These are phyloP conservation scores for Ophion slaviceki DNA, from an alignment of 2,888 invertebrate species.

Conservation along the genomic window DNA sequence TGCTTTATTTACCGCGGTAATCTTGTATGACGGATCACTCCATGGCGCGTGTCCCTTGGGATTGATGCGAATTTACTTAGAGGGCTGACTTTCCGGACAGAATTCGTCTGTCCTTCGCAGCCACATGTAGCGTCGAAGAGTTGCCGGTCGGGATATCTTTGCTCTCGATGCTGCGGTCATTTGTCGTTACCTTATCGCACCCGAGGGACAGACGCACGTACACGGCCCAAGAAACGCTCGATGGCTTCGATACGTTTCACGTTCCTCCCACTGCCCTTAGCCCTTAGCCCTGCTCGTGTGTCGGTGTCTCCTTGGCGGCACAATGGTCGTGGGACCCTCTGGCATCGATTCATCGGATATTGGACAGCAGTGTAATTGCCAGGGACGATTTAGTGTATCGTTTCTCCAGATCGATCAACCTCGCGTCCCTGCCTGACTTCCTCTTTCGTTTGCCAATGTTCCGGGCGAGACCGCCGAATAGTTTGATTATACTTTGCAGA, in stretches of 20 bases:
- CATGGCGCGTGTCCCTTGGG: constrained; percentile 74
- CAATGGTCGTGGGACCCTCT: constrained; percentile 31
- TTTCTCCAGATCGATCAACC: constrained; percentile 44
- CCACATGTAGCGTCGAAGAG: constrained; percentile 6
- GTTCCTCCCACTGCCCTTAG: constrained; percentile 21
- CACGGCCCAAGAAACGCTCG: constrained; percentile 36
- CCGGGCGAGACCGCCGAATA: constrained; percentile 30
- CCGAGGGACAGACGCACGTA: constrained; percentile 76
- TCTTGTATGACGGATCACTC: constrained; percentile 81
- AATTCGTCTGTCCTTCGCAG: constrained; percentile 76
- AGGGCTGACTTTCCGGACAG: constrained; percentile 79
- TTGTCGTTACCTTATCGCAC: constrained; percentile 83
- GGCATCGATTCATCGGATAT: constrained; percentile 46
- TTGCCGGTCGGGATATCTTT: constrained; percentile 55
- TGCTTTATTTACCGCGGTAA: constrained; percentile 81
- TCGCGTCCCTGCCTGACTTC: constrained; percentile 22
- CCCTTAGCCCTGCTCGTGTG: constrained; percentile 17
- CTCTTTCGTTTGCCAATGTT: constrained; percentile 42
- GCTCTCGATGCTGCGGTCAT: constrained; percentile 77
- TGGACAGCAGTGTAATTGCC: constrained; percentile 61
- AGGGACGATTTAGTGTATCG: constrained; percentile 61
- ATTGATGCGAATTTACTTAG: constrained; percentile 83
- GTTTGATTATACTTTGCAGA: background rate
- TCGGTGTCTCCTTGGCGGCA: constrained; percentile 21
- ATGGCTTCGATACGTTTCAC: constrained; percentile 62